Conservation (phyloP, 2,113 vertebrate species). For the Callipepla squamata region DNA sequence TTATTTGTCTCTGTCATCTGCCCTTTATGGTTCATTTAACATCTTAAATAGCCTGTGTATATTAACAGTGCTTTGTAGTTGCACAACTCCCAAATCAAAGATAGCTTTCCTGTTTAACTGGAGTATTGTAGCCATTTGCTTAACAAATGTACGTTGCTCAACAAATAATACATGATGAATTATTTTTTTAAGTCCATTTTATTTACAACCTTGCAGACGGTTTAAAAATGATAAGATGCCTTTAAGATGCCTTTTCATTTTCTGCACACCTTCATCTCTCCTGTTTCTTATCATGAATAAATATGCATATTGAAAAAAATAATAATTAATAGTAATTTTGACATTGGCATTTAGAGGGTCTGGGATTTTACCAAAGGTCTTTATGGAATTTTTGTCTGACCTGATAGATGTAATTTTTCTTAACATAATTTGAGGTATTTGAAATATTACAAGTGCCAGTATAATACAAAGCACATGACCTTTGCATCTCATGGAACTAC, state of each 20-base stretch:
- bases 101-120: not conserved
- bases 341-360: not conserved
- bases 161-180: not conserved
- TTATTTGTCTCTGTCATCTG: constrained; percentile 72
- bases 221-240: not conserved
- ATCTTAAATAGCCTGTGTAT: constrained; percentile 73
- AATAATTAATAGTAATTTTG: not conserved
- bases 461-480: not conserved
- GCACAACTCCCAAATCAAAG: constrained; percentile 6
- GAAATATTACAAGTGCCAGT: not conserved
- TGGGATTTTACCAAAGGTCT: not conserved
- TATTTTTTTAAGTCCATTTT: not conserved
- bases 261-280: accelerated
- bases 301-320: not conserved
- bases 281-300: not conserved
- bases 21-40: constrained; percentile 80
- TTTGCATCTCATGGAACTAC: not conserved
- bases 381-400: not conserved
- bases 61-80: constrained; percentile 63
- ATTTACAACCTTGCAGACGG: not conserved
- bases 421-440: not conserved
- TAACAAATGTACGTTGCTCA: not conserved
- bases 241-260: not conserved
- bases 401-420: not conserved
- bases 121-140: not conserved